A percentile compares a stretch with the other conserved stretches of the same genome.
phyloP scores from a whole-genome alignment of 2,113 vertebrate genomes.

The Tapirus terrestris region DNA sequence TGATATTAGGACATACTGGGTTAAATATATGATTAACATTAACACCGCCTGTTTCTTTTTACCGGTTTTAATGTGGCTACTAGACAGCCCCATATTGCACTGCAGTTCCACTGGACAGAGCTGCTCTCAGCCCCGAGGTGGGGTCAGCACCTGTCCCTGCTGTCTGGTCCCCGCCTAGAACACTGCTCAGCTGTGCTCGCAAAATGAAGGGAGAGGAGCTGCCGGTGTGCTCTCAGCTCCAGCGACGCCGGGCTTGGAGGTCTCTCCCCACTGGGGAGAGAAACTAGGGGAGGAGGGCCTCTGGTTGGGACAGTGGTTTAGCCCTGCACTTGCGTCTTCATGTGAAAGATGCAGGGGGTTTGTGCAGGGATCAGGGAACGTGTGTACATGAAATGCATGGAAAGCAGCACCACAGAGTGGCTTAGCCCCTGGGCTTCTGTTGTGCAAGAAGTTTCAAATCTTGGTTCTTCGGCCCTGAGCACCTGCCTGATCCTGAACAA shows the following conservation, averaged over 20 bases:
- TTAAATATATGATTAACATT: neutral
- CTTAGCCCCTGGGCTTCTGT: neutral
- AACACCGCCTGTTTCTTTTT: neutral
- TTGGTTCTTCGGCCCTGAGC: neutral
- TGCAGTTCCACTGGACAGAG: too few relatives aligned
- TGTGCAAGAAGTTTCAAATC: rapidly evolving
- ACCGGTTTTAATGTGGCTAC: neutral
- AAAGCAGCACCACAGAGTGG: too few relatives aligned
- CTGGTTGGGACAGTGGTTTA: neutral
- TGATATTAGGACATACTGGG: too few relatives aligned
- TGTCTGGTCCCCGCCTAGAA: neutral
- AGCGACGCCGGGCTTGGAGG: neutral
- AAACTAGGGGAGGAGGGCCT: rapidly evolving
- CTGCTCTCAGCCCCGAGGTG: neutral
- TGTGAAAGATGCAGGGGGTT: neutral
- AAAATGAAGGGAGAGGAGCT: too few relatives aligned
- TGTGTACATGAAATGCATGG: too few relatives aligned
- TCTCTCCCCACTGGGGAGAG: neutral
- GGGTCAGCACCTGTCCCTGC: neutral
- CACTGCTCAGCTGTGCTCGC: neutral
- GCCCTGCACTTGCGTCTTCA: neutral
- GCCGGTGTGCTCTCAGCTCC: neutral
- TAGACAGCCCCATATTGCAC: neutral
- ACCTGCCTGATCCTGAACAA: neutral
- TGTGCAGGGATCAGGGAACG: neutral